phyloP scores from a whole-genome alignment of 23 tunicate species.

The Styela plicata region DNA sequence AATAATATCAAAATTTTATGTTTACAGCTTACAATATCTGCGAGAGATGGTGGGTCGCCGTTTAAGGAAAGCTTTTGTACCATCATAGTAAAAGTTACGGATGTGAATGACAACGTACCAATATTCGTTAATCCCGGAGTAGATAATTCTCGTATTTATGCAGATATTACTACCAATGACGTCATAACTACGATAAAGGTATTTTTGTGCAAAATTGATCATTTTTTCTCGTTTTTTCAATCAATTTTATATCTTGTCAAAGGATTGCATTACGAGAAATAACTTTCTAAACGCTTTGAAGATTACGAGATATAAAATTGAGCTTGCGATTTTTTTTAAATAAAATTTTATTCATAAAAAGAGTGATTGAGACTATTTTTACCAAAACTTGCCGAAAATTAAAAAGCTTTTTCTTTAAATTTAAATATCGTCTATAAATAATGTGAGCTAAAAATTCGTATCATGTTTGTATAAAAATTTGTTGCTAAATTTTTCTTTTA shows the following conservation, averaged over 20 bases:
- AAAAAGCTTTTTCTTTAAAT: too few species aligned
- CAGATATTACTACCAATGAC: slow-evolving; percentile 28
- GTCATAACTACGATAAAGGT: slow-evolving; percentile 16
- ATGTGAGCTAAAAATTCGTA: too few species aligned
- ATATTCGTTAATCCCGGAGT: slow-evolving; percentile 38
- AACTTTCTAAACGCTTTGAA: not conserved
- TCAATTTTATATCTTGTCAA: not conserved
- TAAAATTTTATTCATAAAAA: too few species aligned
- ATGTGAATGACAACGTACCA: slow-evolving; percentile 82
- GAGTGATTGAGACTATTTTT: too few species aligned
- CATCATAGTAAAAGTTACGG: slow-evolving; percentile 29
- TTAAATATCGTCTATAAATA: too few species aligned
- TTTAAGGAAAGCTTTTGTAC: slow-evolving; percentile 30
- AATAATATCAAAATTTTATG: too few species aligned
- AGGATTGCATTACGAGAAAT: not conserved
- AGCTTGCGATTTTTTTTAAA: too few species aligned
- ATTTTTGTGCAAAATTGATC: not conserved
- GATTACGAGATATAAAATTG: too few species aligned
- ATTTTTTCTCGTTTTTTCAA: not conserved
- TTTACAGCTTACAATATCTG: slow-evolving; percentile 58
- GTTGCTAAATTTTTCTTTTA: too few species aligned
- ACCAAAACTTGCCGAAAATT: too few species aligned
- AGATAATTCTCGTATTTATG: slow-evolving; percentile 44
- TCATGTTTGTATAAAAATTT: too few species aligned
- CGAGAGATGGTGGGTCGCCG: slow-evolving; percentile 62